phyloP scores from a whole-genome alignment of 1,140 invertebrate species.

The Tetramorium alpestre region DNA sequence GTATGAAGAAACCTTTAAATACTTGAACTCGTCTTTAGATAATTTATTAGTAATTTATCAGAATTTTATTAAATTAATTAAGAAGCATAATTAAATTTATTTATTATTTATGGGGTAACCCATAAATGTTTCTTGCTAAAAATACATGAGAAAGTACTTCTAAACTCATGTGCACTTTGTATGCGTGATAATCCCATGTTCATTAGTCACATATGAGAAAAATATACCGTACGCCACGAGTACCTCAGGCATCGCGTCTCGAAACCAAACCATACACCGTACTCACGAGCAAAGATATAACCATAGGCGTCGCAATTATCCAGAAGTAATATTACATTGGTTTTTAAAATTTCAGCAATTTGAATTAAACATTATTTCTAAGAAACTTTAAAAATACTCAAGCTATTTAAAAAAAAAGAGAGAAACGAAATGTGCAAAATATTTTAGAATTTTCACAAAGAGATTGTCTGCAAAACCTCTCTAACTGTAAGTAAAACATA shows the following conservation, averaged over 20 bases:
- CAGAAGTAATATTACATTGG: background rate
- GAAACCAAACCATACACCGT: conserved; percentile 43
- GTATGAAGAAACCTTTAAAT: background rate
- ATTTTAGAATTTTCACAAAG: background rate
- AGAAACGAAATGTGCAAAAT: background rate
- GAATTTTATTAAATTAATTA: background rate
- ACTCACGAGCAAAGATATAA: background rate
- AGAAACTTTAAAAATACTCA: background rate
- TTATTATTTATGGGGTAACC: background rate
- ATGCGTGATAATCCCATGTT: background rate
- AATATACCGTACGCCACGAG: conserved; percentile 19
- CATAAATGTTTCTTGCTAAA: background rate
- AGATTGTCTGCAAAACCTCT: background rate
- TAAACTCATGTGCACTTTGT: background rate
- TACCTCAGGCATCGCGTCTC: conserved; percentile 1
- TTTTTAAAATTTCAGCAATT: background rate
- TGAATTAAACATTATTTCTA: background rate
- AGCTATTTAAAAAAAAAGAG: background rate
- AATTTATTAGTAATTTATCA: background rate
- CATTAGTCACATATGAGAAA: conserved; percentile 18
- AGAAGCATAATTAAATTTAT: background rate
- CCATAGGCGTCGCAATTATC: conserved; percentile 20
- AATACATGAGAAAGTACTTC: conserved; percentile 16
- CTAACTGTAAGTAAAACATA: background rate
- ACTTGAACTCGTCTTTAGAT: background rate